Base-by-base conservation (phyloP, 35 echinoderm and acorn worm genomes). In the Apostichopus japonicus region DNA sequence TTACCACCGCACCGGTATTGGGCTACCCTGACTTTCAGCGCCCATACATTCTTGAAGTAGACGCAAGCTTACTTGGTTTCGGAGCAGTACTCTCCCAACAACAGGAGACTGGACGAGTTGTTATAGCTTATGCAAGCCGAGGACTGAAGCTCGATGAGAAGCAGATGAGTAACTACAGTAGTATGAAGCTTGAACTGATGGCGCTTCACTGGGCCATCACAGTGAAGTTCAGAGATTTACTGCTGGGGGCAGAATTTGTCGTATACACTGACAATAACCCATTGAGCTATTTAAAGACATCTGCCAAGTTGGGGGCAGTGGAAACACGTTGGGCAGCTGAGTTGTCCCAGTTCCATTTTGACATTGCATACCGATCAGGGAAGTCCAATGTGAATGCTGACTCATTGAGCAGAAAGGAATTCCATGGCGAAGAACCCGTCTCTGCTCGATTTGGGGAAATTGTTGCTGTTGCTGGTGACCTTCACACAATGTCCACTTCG, bases 241-340 rank as follows among this genome's bases (percentile, higher is more conserved):
- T 98, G 24, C 75, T 80, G 93, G 23, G 93, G 82, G 14, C 57
- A 14, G 5, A 86, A 90, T 96, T 93, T 23, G 63, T 11, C 1
- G 67, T 92, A 52, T 95, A 53, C 94, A 95, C 92, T 6, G 94
- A 97, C 75, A 93, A 97, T 70, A 97, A 97, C 65, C 96, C 96
- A 2, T 62, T 97, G 0, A 93, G 79, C 72, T 89, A 95, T 54
- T 52, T 97, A 5, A 77, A 93, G 24, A 78, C 92, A 14, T 63
- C 96, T 13, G 88, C 94, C 4, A 97, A 97, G 24, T 54, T 97
- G 8, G 94, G 96, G 51, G 93, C 87, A 1, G 63, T 79, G n/a
- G 96, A 95, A 55, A 72, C 88, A 5, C 10, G 96, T 9, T 95
- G 96, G 96, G 88, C 56, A 51, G 87, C 87, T 25, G 94, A 95